Conservation (phyloP, 2,797 vertebrate species). For the Pampus argenteus region DNA sequence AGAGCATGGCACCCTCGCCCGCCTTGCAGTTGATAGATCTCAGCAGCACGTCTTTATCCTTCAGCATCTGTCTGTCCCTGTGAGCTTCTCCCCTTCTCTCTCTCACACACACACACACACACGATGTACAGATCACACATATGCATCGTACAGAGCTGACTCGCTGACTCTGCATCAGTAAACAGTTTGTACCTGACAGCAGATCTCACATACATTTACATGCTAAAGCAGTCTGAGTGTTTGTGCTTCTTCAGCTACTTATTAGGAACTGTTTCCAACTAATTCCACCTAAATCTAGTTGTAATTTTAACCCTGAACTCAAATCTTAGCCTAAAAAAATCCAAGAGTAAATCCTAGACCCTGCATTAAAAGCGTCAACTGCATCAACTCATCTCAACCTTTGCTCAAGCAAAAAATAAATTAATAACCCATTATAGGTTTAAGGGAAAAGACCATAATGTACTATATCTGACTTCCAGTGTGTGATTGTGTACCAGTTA, state of each 20-base stretch:
- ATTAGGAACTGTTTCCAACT: neutral
- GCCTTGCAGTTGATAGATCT: conserved; percentile 70
- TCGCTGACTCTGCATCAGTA: conserved; percentile 39
- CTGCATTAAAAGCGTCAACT: too few relatives aligned
- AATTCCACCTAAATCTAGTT: neutral
- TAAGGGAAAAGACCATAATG: neutral
- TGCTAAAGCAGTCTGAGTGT: conserved; percentile 3
- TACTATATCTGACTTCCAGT: neutral
- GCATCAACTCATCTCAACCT: neutral
- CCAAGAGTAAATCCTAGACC: neutral
- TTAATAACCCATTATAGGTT: too few relatives aligned
- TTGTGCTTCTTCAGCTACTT: conserved; percentile 2
- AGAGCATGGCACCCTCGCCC: conserved; percentile 52
- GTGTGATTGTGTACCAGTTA: neutral
- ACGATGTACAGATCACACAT: conserved; percentile 52
- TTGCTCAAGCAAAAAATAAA: neutral
- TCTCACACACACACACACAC: conserved; percentile 32
- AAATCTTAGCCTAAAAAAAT: neutral
- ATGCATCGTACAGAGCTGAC: conserved; percentile 24
- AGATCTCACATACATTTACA: conserved; percentile 41
- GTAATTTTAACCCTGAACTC: neutral
- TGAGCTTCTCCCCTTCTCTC: conserved; percentile 40
- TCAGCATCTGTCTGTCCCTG: conserved; percentile 68
- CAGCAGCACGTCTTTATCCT: conserved; percentile 72
- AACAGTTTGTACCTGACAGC: conserved; percentile 47